Evolutionary conservation across 2,113 vertebrate genomes (phyloP), one percentile per base, ranked within the genome.

Genomic region (Rana temporaria): DNA sequence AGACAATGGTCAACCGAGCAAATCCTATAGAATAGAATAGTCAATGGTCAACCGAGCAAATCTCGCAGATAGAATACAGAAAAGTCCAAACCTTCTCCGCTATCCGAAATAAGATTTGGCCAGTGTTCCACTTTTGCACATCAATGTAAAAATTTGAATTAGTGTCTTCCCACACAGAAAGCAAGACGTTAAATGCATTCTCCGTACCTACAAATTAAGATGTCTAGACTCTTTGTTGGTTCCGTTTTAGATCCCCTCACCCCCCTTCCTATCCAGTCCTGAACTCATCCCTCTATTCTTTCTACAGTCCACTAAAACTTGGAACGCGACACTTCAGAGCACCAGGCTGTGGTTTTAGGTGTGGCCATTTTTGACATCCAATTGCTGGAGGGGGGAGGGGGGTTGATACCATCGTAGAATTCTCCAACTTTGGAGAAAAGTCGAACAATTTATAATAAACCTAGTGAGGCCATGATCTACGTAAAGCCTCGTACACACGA

Each of bases 311-410:
- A 16, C 34, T 19, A 2, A 3, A 62, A 24, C n/a, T 24, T n/a
- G 6, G 20, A 62, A 22, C 11, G 42, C 14, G 42, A 48, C 42
- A 48, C 42, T 48, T 48, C 42, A 11, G 42, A 48, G 42, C 42
- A 1, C 11, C 34, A 53, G n/a, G 17, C 56, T 62, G 30, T 48
- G 73, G 30, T 62, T 62, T 75, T 75, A 63, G 73, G 73, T 75
- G 73, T 32, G 57, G 73, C 62, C 57, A 63, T 12, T 4, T 2
- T 32, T 16, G 73, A 76, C 12, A 4, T 76, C 30, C 57, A 76
- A 62, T 30, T 30, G 26, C 20, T 76, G 59, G 12, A 22, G 6
- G 22, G 32, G 38, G 62, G 22, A 5, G 30, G 72, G 73, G 56
- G 57, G 32, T 67, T 42, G 38, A 48, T 9, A 7, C 66, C 19